Conservation (phyloP, 1,140 invertebrate genomes). For the Ostrea denselamellosa region DNA sequence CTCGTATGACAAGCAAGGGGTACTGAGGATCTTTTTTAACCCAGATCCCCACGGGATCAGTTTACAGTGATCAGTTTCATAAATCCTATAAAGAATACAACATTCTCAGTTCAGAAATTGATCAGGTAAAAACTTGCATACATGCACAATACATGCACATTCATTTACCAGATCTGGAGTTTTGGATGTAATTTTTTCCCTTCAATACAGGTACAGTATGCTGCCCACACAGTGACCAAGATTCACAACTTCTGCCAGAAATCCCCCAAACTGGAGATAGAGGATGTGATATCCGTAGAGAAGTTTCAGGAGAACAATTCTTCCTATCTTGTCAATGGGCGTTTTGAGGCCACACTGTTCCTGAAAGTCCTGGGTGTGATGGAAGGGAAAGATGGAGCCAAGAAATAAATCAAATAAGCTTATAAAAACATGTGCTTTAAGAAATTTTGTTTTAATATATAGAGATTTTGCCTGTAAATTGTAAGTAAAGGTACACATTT, state of each 20-base stretch:
- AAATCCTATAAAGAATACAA: too few species aligned
- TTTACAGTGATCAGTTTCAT: too few species aligned
- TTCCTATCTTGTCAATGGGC: slow-evolving; percentile 68
- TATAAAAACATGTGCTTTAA: neutral
- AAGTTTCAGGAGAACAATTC: slow-evolving; percentile 69
- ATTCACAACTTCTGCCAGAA: slow-evolving; percentile 61
- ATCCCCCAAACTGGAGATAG: slow-evolving; percentile 58
- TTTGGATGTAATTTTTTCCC: neutral
- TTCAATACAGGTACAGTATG: slow-evolving; percentile 58
- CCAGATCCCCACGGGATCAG: too few species aligned
- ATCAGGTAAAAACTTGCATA: too few species aligned
- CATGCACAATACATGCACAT: too few species aligned
- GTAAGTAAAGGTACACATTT: too few species aligned
- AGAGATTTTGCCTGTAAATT: too few species aligned
- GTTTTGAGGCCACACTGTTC: slow-evolving; percentile 68
- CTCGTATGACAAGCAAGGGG: too few species aligned
- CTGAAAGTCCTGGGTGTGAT: slow-evolving; percentile 69
- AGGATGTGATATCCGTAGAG: slow-evolving; percentile 66
- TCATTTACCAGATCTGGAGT: too few species aligned
- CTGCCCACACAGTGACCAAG: slow-evolving; percentile 63
- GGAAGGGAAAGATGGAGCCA: slow-evolving; percentile 22
- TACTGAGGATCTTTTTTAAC: too few species aligned
- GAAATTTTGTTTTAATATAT: too few species aligned
- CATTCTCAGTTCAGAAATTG: too few species aligned
- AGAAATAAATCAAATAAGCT: neutral